A percentile compares a stretch with the other conserved stretches of the same genome.
phyloP scores from a whole-genome alignment of 2,888 invertebrate species.

The Antitype chi region DNA sequence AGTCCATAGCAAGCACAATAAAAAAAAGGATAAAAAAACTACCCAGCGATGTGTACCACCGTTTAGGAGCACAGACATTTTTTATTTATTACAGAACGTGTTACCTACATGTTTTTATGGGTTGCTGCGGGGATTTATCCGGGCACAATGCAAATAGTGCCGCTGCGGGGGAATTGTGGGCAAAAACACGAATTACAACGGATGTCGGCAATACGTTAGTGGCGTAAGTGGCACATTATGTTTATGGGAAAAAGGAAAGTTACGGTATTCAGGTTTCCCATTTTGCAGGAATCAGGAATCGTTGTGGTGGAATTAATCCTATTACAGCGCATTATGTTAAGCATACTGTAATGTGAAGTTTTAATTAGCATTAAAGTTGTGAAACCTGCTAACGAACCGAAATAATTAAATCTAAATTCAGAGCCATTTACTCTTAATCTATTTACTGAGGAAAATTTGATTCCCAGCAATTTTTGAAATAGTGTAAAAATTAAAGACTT shows the following conservation, averaged over 20 bases:
- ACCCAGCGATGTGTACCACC: conserved; percentile 16
- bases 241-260: conserved; percentile 37
- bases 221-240: conserved; percentile 41
- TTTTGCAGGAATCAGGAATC: conserved; percentile 1
- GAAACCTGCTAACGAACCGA: neutral
- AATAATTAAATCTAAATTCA: neutral
- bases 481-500: no score
- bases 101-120: conserved; percentile 54
- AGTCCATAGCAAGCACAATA: conserved; percentile 10
- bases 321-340: neutral
- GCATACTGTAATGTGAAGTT: neutral
- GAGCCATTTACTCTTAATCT: neutral
- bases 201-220: conserved; percentile 46
- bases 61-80: conserved; percentile 47
- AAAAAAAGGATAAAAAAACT: conserved; percentile 23
- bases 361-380: conserved; percentile 4
- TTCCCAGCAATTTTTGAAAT: neutral
- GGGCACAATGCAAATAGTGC: conserved; percentile 48
- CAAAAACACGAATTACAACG: conserved; percentile 51
- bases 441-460: neutral
- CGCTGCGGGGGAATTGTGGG: conserved; percentile 26
- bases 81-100: conserved; percentile 55
- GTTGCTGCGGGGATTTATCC: conserved; percentile 46
- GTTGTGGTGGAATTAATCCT: conserved; percentile 10
- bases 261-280: conserved; percentile 3